Evolutionary conservation across 2,888 invertebrate genomes (phyloP).

Genomic region (Xylota sylvarum): DNA sequence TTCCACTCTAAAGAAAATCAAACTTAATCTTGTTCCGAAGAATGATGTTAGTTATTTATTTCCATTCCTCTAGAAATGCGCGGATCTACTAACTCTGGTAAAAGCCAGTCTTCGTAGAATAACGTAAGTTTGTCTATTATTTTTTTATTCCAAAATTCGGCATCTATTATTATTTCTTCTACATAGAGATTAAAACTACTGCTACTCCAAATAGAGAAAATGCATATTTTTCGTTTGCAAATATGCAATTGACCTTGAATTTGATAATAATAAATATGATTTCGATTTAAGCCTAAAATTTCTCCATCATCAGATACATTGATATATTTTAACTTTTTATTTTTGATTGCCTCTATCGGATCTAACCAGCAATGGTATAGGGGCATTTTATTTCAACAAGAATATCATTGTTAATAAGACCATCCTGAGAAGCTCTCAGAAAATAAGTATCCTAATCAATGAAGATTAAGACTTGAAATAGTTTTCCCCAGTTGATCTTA

Average conservation of each 20-base stretch:
- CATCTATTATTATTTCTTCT: background rate
- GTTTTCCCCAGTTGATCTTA: background rate
- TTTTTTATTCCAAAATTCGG: background rate
- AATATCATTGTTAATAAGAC: background rate
- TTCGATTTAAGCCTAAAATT: background rate
- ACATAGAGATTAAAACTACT: background rate
- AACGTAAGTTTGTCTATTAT: background rate
- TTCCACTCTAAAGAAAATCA: too few relatives aligned
- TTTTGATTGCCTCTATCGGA: background rate
- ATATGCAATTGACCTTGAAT: background rate
- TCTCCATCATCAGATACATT: background rate
- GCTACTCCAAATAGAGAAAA: background rate
- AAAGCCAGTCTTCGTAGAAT: background rate
- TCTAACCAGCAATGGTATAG: background rate
- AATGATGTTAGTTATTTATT: background rate
- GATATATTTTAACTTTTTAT: background rate
- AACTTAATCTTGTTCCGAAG: too few relatives aligned
- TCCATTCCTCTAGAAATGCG: background rate
- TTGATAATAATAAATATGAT: background rate
- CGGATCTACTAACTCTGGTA: background rate
- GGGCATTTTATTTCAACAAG: background rate
- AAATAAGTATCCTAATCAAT: background rate
- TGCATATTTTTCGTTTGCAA: background rate
- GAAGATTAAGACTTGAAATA: background rate
- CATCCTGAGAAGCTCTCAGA: background rate